Evolutionary conservation across 2,797 vertebrate genomes (phyloP), one percentile per base, ranked within the genome.

Genomic region (Eulemur rubriventer): DNA sequence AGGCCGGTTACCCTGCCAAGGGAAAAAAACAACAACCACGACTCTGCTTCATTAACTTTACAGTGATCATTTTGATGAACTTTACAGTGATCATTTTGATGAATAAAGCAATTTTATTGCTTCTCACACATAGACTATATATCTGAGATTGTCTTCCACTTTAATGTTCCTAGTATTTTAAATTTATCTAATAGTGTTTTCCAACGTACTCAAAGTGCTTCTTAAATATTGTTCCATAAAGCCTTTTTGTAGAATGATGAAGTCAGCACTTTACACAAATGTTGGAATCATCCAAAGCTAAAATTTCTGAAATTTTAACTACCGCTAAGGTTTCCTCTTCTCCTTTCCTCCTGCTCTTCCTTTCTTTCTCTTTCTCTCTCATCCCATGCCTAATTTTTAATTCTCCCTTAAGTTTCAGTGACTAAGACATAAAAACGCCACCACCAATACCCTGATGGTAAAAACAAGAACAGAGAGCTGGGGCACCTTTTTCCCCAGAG

Each of bases 21-120:
- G 61, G 67, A 41, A 2, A 20, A 72, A 55, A 18, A 35, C 52
- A 35, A 35, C 9, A 5, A 46, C 18, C 18, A 20, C 55, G n/a
- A 1, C 55, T 90, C 30, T 24, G 65, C 79, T 87, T 81, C 50
- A 28, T 52, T 43, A 43, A 43, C 43, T 43, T 9, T 43, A 43
- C 43, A 43, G 43, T 43, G 43, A 9, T 93, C 67, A 59, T 91
- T 67, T 46, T 89, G 95, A 94, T 55, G 50, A 89, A 73, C 43
- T 43, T 9, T 43, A 43, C 43, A 43, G 43, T 43, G 43, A 9
- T 93, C 67, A 59, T 91, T 67, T 46, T 89, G 95, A 94, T 55
- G 50, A 89, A 73, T 35, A 95, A 69, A 79, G 69, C 67, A 82
- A 38, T 73, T 91, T 79, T 78, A 88, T 78, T 78, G 81, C 86